Evolutionary conservation across 2,797 vertebrate genomes (phyloP).

Genomic region (Parauchenoglanis ngamensis): DNA sequence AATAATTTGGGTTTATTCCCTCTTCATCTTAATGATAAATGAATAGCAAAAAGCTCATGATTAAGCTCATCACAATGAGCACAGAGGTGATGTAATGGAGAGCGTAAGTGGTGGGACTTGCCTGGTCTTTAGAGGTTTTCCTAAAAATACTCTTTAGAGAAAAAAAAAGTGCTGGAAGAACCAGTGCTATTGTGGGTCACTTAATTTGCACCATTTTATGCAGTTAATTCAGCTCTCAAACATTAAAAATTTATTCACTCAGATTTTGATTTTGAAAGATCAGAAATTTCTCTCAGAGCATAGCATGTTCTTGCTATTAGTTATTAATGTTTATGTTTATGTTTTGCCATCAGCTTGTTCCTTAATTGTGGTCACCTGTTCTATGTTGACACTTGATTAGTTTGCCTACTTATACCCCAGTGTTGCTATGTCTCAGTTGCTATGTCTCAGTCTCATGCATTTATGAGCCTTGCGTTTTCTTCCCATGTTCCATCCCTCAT

Average conservation of each 20-base stretch:
- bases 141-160: background rate
- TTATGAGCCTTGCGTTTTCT: background rate
- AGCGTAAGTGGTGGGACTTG: background rate
- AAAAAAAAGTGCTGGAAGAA: background rate
- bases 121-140: background rate
- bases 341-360: background rate
- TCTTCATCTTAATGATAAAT: background rate
- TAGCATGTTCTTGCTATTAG: background rate
- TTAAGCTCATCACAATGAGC: background rate
- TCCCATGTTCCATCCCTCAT: background rate
- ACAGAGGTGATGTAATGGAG: background rate
- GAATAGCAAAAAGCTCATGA: background rate
- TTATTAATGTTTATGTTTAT: background rate
- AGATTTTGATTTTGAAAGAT: background rate
- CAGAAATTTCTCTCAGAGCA: no score
- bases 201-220: background rate
- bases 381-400: background rate
- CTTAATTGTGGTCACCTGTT: background rate
- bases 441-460: background rate
- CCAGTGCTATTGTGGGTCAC: background rate
- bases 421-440: background rate
- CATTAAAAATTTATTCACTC: background rate
- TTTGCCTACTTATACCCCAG: background rate
- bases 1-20: background rate
- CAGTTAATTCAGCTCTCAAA: background rate